These are phyloP conservation scores for Danionella cerebrum DNA, from an alignment of 2,113 vertebrate genomes.

Conservation along the genomic window DNA sequence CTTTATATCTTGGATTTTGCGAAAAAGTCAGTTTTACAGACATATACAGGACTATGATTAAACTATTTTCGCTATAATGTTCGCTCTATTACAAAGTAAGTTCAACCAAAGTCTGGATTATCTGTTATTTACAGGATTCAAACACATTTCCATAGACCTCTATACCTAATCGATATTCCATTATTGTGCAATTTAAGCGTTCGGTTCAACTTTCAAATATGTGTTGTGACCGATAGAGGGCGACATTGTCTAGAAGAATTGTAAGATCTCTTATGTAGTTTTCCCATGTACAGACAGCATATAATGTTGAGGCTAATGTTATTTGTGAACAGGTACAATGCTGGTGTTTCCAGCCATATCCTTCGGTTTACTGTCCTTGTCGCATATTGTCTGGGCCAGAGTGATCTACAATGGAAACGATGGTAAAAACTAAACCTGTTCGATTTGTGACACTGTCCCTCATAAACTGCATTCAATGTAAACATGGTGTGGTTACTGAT, in stretches of 20 bases:
- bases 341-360: constrained; percentile 24
- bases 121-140: no score
- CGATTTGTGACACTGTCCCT: not conserved
- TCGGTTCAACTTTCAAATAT: no score
- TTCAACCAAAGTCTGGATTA: no score
- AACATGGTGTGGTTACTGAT: no score
- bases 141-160: no score
- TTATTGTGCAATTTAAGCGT: no score
- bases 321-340: constrained; percentile 29
- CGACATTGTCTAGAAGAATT: not conserved
- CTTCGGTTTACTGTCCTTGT: constrained; percentile 34
- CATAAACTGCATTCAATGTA: no score
- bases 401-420: constrained; percentile 29
- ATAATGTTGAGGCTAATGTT: not conserved
- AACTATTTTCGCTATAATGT: no score
- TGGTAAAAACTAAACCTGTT: constrained; percentile 35
- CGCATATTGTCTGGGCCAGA: constrained; percentile 39
- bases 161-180: no score
- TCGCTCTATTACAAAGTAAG: no score
- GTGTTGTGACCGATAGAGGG: not conserved
- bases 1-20: not conserved
- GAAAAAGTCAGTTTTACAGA: not conserved
- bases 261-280: no score
- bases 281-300: not conserved
- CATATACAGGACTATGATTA: no score